These are phyloP conservation scores for Drosophila lini DNA, from an alignment of 1,140 invertebrate species.

Conservation along the genomic window DNA sequence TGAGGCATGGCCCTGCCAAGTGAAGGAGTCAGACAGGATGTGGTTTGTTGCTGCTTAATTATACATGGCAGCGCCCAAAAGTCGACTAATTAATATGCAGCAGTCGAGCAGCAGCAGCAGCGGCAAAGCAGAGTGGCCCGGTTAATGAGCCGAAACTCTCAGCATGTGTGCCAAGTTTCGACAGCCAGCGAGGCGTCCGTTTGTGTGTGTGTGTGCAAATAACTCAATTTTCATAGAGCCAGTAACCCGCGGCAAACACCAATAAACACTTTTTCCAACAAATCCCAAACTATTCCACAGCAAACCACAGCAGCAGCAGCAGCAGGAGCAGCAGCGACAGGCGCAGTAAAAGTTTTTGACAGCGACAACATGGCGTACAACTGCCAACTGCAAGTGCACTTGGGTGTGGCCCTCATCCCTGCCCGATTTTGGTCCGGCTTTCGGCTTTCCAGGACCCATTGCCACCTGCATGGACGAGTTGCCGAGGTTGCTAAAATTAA, in stretches of 20 bases:
- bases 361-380: constrained; percentile 74
- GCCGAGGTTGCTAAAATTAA: constrained; percentile 70
- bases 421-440: constrained; percentile 1
- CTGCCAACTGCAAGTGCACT: constrained; percentile 73
- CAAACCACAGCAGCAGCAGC: constrained; percentile 43
- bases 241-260: constrained; percentile 57
- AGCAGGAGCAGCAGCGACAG: constrained; percentile 26
- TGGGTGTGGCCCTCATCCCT: constrained; percentile 12
- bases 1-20: constrained; percentile 63
- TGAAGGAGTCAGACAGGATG: constrained; percentile 64
- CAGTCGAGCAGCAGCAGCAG: constrained; percentile 35
- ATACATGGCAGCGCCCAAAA: constrained; percentile 79
- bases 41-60: constrained; percentile 74
- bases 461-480: constrained; percentile 44
- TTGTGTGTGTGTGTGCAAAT: constrained; percentile 47
- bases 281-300: constrained; percentile 66
- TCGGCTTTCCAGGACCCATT: constrained; percentile 21
- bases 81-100: constrained; percentile 80
- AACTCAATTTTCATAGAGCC: constrained; percentile 79
- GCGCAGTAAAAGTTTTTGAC: constrained; percentile 74
- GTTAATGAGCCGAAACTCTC: constrained; percentile 76
- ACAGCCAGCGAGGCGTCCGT: constrained; percentile 55
- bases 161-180: constrained; percentile 74
- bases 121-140: constrained; percentile 40
- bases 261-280: constrained; percentile 81